Evolutionary conservation across 2,113 vertebrate species (phyloP), one percentile per base, ranked within the genome.

Genomic region (Oncorhynchus nerka): DNA sequence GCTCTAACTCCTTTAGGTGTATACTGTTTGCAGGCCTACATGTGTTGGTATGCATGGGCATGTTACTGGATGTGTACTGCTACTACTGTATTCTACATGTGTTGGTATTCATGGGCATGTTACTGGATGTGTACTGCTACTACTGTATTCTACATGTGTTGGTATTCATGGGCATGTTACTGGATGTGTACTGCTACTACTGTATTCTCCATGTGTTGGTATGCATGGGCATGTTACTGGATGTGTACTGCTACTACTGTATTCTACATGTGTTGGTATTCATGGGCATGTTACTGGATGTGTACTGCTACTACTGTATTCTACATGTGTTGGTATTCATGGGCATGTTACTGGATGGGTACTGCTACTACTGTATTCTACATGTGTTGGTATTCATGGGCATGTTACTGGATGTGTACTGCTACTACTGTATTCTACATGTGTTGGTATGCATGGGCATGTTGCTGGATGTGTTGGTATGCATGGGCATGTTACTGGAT

Each of bases 1-100:
- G 34, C 8, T 39, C 34, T 39, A 9, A 39, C 73, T 83, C 81
- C 86, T 85, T 79, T 77, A 62, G 71, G 61, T 70, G 68, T 66
- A 62, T 34, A 76, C 68, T 24, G 67, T 76, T 26, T 70, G 62
- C 12, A 11, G 19, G 4, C 4, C 20, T 74, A 59, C 13, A 30
- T 30, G 34, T 22, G 19, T 64, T n/a, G 5, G 32, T 34, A 34
- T 34, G 30, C 26, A 26, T 26, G 26, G 26, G 26, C 26, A 26
- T 26, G 26, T 26, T 26, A 26, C 26, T 26, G 26, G 26, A 26
- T 26, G 1, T 26, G 26, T 26, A 26, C 26, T 26, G 26, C 26
- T 26, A 26, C 26, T 26, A 26, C 26, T 26, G 26, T 26, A 26
- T 26, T 26, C 26, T 26, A 26, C 26, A 26, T 26, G 26, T 28